Percentiles rank a stretch among this genome's conserved stretches.
phyloP scores from a whole-genome alignment of 2,113 vertebrate genomes.

The Clarias batrachus region DNA sequence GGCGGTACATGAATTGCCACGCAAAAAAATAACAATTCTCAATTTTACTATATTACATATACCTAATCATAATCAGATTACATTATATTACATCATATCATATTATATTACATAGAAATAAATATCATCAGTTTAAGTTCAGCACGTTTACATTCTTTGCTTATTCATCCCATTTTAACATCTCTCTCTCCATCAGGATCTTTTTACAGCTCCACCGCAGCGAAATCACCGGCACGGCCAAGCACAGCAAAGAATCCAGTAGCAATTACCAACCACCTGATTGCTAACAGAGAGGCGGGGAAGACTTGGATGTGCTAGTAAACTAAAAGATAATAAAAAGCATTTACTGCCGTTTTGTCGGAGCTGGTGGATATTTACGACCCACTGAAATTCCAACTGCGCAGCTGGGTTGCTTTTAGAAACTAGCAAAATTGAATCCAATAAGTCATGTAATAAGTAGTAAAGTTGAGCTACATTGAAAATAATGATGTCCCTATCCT shows the following conservation, averaged over 20 bases:
- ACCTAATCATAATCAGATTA: too few relatives aligned
- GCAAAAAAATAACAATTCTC: too few relatives aligned
- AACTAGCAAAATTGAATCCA: constrained; percentile 65
- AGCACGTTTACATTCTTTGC: neutral
- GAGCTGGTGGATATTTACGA: constrained; percentile 57
- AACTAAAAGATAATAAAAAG: constrained; percentile 50
- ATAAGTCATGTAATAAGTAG: constrained; percentile 40
- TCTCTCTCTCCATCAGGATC: neutral
- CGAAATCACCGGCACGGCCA: neutral
- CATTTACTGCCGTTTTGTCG: constrained; percentile 62
- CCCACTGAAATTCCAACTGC: constrained; percentile 59
- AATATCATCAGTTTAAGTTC: neutral
- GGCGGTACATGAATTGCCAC: too few relatives aligned
- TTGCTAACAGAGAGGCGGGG: constrained; percentile 48
- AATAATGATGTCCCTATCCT: constrained; percentile 66
- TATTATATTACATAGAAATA: neutral
- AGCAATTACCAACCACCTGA: constrained; percentile 36
- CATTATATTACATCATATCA: too few relatives aligned
- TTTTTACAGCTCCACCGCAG: neutral
- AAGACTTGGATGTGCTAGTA: constrained; percentile 46
- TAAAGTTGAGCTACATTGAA: constrained; percentile 58
- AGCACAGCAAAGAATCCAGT: neutral
- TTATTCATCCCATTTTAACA: neutral
- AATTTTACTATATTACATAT: too few relatives aligned
- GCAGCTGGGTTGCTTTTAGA: constrained; percentile 40